Evolutionary conservation across 2,113 vertebrate species (phyloP).

Genomic region (Laterallus jamaicensis): DNA sequence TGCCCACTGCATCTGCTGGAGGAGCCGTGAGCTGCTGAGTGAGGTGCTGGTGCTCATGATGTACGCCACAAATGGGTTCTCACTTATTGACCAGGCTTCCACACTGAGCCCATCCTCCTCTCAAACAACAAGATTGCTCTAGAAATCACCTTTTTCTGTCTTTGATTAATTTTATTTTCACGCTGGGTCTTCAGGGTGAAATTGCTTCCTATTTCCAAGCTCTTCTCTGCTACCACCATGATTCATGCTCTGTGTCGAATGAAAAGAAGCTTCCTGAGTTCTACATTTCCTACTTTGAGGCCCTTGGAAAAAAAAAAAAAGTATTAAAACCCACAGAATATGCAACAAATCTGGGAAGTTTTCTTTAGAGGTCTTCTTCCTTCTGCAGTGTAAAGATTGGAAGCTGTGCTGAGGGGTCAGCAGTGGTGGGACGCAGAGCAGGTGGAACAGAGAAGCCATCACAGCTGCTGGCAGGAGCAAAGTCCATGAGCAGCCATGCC

Average conservation of each 20-base stretch:
- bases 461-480: not conserved
- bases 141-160: not conserved
- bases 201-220: not conserved
- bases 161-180: not conserved
- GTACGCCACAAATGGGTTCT: not conserved
- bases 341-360: not conserved
- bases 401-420: not conserved
- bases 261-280: not conserved
- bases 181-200: not conserved
- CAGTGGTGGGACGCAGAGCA: not conserved
- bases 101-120: not conserved
- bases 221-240: not conserved
- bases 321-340: not conserved
- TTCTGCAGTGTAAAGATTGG: rapidly evolving
- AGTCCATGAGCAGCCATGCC: not conserved
- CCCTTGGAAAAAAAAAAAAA: not conserved
- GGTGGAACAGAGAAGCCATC: not conserved
- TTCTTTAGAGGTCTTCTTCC: not conserved
- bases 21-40: not conserved
- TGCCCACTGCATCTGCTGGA: not conserved
- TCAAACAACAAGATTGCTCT: not conserved
- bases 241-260: not conserved
- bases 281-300: not conserved
- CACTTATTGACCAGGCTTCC: not conserved
- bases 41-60: not conserved